Evolutionary conservation across 2,113 vertebrate species (phyloP), one percentile per base, ranked within the genome.

Genomic region (Hippocampus guttulatus): DNA sequence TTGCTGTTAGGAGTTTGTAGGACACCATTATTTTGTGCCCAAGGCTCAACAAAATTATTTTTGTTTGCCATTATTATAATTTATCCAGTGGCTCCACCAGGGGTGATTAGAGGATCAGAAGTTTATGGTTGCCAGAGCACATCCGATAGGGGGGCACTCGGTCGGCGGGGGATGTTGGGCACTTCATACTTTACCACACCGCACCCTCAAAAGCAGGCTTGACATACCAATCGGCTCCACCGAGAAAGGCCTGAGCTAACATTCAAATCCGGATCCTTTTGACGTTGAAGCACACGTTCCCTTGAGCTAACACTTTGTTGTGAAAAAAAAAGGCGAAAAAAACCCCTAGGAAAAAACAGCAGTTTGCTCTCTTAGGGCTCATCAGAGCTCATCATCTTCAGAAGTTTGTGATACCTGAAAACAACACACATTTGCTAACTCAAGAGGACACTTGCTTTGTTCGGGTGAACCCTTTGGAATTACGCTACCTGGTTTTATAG

Each of bases 381-480:
- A 18, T 81, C 70, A n/a, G 38, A 68, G 67, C 64, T 41, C 65
- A 54, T 86, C 75, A 27, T 86, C 85, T 14, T 23, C n/a, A n/a
- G 83, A 87, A n/a, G 3, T 2, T 4, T 69, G 45, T 74, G 84
- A 86, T 6, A 4, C 54, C 87, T 90, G 76, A 54, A 14, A n/a
- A 62, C 18, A 66, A 6, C 41, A 63, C 12, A 70, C 71, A 21
- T 18, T 51, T 0, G 21, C 18, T 5, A 60, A 30, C 5, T 7
- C 25, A 60, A 60, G 12, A 30, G 25, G 12, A 25, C 57, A 33
- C 11, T 25, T 57, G 54, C 25, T 58, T 27, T 58, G 23, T 58
- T 58, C 8, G 2, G 15, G 3, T 27, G 55, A 27, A 30, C 15
- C 6, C 11, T 30, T 30, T 60, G 14, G 12, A 60, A 30, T 30